Conservation (phyloP, 2,888 invertebrate genomes). For the Andrena dorsata region DNA sequence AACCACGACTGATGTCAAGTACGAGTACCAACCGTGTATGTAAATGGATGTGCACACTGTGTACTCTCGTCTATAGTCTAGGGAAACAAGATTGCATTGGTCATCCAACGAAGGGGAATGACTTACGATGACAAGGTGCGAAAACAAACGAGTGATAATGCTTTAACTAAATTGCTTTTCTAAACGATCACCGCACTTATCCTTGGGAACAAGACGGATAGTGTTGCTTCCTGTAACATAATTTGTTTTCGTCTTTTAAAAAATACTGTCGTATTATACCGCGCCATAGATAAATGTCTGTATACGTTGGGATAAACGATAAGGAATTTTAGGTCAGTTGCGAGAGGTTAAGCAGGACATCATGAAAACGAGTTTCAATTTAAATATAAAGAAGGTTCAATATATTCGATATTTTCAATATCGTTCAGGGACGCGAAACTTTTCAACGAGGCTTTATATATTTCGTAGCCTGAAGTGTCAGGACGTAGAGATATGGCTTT, state of each 20-base stretch:
- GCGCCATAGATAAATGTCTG: not conserved
- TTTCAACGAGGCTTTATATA: too few relatives aligned
- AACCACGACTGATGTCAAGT: conserved; percentile 70
- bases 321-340: not conserved
- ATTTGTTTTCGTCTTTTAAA: not conserved
- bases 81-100: conserved; percentile 67
- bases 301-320: not conserved
- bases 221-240: not conserved
- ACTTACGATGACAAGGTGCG: conserved; percentile 43
- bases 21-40: conserved; percentile 72
- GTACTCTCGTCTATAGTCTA: conserved; percentile 53
- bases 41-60: conserved; percentile 70
- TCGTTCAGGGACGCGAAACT: too few relatives aligned
- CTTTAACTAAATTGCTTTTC: conserved; percentile 23
- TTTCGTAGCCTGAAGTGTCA: too few relatives aligned
- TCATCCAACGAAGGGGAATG: conserved; percentile 42
- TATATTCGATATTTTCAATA: too few relatives aligned
- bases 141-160: conserved; percentile 16
- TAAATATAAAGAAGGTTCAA: too few relatives aligned
- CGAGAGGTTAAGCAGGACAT: not conserved
- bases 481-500: too few relatives aligned
- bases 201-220: not conserved
- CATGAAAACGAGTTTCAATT: too few relatives aligned
- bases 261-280: not conserved
- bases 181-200: not conserved